Evolutionary conservation across 2,888 invertebrate species (phyloP).

Genomic region (Phaonia tiefii): DNA sequence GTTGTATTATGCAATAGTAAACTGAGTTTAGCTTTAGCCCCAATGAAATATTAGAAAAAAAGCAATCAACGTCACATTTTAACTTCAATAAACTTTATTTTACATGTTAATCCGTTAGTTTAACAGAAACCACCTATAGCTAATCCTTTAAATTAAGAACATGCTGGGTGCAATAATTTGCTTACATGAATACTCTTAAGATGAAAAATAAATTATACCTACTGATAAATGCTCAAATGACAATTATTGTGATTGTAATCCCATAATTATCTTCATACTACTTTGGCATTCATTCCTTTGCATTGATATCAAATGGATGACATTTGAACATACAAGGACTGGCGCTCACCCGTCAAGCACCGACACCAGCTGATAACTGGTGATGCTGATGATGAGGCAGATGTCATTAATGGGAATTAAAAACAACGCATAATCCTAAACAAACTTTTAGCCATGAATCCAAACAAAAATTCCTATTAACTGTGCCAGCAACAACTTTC

Average conservation of each 20-base stretch:
- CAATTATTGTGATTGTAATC: constrained; percentile 11
- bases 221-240: neutral
- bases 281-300: neutral
- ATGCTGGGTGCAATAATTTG: neutral
- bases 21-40: too few species aligned
- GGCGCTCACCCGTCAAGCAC: neutral
- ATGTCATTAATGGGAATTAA: constrained; percentile 58
- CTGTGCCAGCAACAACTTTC: constrained; percentile 33
- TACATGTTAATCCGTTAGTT: too few species aligned
- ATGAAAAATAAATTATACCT: constrained; percentile 6
- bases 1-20: too few species aligned
- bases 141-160: too few species aligned
- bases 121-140: too few species aligned
- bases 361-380: neutral
- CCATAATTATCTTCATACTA: neutral
- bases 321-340: neutral
- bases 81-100: too few species aligned
- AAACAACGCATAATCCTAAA: constrained; percentile 49
- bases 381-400: constrained; percentile 24
- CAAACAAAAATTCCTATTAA: constrained; percentile 39
- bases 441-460: constrained; percentile 46
- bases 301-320: neutral
- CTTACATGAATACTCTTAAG: neutral
- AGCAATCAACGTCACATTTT: too few species aligned
- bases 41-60: too few species aligned